Evolutionary conservation across 2,797 vertebrate genomes (phyloP), one percentile per base, ranked within the genome.

Genomic region (Heterohyrax brucei): DNA sequence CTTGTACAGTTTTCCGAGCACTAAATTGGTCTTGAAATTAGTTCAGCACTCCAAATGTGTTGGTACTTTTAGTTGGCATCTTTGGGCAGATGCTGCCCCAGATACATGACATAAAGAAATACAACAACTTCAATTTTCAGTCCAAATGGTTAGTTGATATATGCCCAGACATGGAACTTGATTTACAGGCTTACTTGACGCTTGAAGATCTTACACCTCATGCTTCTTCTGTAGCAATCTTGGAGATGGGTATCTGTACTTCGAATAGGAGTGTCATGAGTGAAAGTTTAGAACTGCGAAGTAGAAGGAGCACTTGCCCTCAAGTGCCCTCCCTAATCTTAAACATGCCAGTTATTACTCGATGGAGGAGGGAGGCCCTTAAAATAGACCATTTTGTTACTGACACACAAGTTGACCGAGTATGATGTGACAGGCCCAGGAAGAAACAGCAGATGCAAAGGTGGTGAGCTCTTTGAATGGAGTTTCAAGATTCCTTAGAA

Each of bases 1-100:
- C 28, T 48, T 82, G 24, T 46, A 82, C 48, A 64, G 44, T 78
- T 76, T 76, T 68, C 82, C n/a, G 10, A 64, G 50, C 19, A 79
- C 5, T 3, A 95, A 80, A 89, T 21, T 93, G 24, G 70, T 84
- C 10, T 93, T 91, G 61, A 90, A 91, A 75, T 93, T 89, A 53
- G 3, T 83, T 39, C 28, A 89, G 9, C 62, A 96, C 24, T 61
- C 28, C 44, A 61, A 80, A 19, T 86, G 83, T 83, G 8, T 73
- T 13, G 12, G 5, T 61, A 16, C 22, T 93, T 93, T 64, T 48
- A 48, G 30, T 78, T 91, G 30, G 13, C 70, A 68, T 18, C 30
- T 85, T 91, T 87, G 62, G 28, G 48, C 33, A 73, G 66, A 72
- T 16, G 70, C 19, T 80, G 14, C 0, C 21, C 28, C 81, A 61